These are phyloP conservation scores for Gallinago stenura DNA, from an alignment of 2,797 vertebrate species.

Conservation along the genomic window DNA sequence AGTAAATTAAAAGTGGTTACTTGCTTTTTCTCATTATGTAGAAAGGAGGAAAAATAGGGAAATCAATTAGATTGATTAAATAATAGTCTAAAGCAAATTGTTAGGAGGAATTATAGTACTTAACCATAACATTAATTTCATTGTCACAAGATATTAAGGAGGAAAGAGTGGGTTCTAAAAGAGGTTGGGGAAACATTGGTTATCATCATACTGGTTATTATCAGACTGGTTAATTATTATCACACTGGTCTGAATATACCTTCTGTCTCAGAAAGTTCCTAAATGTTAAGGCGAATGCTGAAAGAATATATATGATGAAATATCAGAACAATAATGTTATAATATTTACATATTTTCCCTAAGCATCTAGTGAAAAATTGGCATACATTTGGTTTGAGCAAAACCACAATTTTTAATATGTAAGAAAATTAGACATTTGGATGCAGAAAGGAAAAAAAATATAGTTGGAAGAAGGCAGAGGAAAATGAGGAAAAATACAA, in stretches of 20 bases:
- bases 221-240: neutral
- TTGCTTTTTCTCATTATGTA: neutral
- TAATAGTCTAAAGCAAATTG: neutral
- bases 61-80: neutral
- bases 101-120: neutral
- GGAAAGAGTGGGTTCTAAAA: neutral
- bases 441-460: neutral
- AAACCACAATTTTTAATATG: neutral
- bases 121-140: neutral
- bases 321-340: neutral
- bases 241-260: neutral
- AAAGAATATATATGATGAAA: neutral
- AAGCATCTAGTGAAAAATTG: neutral
- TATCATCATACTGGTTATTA: neutral
- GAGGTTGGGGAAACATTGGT: neutral
- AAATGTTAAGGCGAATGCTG: neutral
- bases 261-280: neutral
- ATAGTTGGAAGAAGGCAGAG: neutral
- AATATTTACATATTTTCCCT: neutral
- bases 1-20: neutral
- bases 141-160: neutral
- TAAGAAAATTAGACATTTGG: neutral
- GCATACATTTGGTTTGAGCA: neutral
- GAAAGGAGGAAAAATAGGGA: neutral
- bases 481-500: neutral